Evolutionary conservation across 1,140 invertebrate species (phyloP).

Genomic region (Leptinotarsa lineolata): DNA sequence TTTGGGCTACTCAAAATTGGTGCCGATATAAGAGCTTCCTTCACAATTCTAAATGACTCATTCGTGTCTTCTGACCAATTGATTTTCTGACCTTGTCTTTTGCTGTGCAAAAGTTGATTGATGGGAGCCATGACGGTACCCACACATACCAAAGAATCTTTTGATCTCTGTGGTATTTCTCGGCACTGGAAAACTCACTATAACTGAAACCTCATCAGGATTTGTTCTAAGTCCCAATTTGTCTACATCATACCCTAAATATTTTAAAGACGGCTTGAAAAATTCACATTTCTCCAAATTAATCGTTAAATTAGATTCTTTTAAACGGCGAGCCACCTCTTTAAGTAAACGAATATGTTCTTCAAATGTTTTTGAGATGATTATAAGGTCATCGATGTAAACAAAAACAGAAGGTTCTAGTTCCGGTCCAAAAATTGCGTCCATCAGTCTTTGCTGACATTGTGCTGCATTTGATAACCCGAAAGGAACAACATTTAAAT

Average conservation of each 20-base stretch:
- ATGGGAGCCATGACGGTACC: slow-evolving; percentile 55
- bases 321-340: slow-evolving; percentile 37
- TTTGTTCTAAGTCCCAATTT: slow-evolving; percentile 11
- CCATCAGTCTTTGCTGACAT: slow-evolving; percentile 50
- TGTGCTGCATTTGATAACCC: slow-evolving; percentile 47
- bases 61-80: slow-evolving; percentile 23
- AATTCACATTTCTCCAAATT: slow-evolving; percentile 41
- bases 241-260: slow-evolving; percentile 26
- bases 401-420: slow-evolving; percentile 37
- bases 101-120: slow-evolving; percentile 48
- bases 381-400: slow-evolving; percentile 53
- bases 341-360: slow-evolving; percentile 40
- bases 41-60: slow-evolving; percentile 23
- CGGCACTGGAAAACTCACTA: slow-evolving; percentile 50
- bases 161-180: slow-evolving; percentile 48
- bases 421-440: slow-evolving; percentile 40
- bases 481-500: slow-evolving; percentile 53
- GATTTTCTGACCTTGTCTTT: slow-evolving; percentile 39
- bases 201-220: slow-evolving; percentile 33
- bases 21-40: slow-evolving; percentile 28
- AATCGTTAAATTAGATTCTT: slow-evolving; percentile 34
- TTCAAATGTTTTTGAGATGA: slow-evolving; percentile 42
- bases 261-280: slow-evolving; percentile 19
- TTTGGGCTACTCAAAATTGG: slow-evolving; percentile 46
- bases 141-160: slow-evolving; percentile 52